Evolutionary conservation across 2,888 invertebrate species (phyloP).

Genomic region (Drosophila peninsularis): DNA sequence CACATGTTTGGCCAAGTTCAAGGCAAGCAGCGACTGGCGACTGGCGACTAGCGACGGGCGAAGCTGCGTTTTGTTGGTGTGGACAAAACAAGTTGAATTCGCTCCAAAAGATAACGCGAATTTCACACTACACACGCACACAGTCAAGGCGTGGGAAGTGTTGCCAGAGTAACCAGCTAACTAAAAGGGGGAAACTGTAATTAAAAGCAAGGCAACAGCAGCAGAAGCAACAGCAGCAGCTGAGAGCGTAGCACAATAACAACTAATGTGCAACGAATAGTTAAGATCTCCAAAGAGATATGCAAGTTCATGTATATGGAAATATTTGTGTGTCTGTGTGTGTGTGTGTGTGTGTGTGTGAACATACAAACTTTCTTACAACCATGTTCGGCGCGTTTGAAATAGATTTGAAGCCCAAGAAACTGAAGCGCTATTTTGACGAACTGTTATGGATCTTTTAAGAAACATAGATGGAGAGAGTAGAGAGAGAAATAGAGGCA

Average conservation of each 20-base stretch:
- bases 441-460: background rate
- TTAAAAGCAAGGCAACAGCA: conserved; percentile 50
- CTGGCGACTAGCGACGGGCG: background rate
- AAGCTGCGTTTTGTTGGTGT: conserved; percentile 17
- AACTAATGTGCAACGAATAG: conserved; percentile 21
- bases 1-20: conserved; percentile 46
- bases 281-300: conserved; percentile 52
- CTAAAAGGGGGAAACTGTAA: conserved; percentile 38
- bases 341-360: background rate
- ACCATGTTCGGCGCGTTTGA: conserved; percentile 16
- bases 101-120: conserved; percentile 36
- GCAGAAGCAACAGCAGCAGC: background rate
- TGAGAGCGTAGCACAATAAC: conserved; percentile 18
- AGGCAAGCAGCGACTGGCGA: conserved; percentile 21
- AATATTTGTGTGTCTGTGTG: background rate
- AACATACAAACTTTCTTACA: conserved; percentile 5
- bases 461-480: background rate
- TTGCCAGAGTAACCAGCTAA: conserved; percentile 33
- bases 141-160: conserved; percentile 63
- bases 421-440: conserved; percentile 2
- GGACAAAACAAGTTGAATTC: conserved; percentile 53
- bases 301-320: conserved; percentile 5
- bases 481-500: background rate
- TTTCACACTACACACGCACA: conserved; percentile 37
- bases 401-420: background rate